Evolutionary conservation across 2,797 vertebrate genomes (phyloP), one percentile per base, ranked within the genome.

Genomic region (Cynopterus sphinx): DNA sequence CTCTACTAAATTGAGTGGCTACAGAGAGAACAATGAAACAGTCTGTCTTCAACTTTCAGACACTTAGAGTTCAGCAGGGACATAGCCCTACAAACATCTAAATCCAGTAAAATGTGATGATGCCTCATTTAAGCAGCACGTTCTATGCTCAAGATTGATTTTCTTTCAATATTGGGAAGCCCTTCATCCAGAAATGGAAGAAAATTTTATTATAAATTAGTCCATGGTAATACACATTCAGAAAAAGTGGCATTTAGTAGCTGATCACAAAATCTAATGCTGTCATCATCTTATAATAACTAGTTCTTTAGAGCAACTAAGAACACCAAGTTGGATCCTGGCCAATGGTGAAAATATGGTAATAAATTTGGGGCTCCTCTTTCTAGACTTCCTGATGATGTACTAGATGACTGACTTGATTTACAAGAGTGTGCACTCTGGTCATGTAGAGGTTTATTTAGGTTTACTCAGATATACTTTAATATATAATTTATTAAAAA

Each of bases 1-100:
- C 6, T 41, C 16, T 15, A 0, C 4, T 17, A 16, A 5, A 2
- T 33, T 61, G 16, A 31, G 10, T 9, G 0, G 31, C 33, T 28
- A 9, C 7, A 68, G 36, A 53, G 9, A 86, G 6, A 78, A 43
- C 0, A 22, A 3, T 43, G 24, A 68, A 77, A 22, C n/a, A 49
- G 15, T 22, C 28, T 67, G 9, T 7, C n/a, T 8, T 68, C 24
- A 75, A 36, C 36, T 8, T 79, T 68, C 24, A 75, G n/a, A 46
- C 43, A 79, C 5, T 11, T 36, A 13, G 1, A 51, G 22, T 77
- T 61, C 31, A 70, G 13, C 0, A 46, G 10, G 3, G 5, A 28
- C 5, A 46, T 28, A 24, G 1, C 3, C 22, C 16, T 3, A 17
- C 22, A 74, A 83, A 53, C 3, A 31, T 65, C 36, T 49, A 70